phyloP scores from a whole-genome alignment of 37 sponge, comb jelly and placozoan genomes.

The Chondrilla cf. caribensis region DNA sequence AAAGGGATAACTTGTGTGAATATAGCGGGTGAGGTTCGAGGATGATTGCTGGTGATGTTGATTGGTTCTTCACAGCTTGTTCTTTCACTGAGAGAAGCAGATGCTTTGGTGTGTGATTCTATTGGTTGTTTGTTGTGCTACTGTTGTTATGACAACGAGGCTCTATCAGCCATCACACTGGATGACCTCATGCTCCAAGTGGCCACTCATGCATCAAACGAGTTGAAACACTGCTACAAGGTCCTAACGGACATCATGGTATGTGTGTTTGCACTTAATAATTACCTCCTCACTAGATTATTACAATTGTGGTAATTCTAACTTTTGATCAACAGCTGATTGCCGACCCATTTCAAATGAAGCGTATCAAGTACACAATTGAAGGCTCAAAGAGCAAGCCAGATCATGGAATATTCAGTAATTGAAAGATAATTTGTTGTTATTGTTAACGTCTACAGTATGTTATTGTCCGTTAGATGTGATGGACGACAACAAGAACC shows the following conservation, averaged over 20 bases:
- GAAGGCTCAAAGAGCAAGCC: slow-evolving; percentile 58
- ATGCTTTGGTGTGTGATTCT: slow-evolving; percentile 43
- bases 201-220: slow-evolving; percentile 41
- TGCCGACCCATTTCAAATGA: slow-evolving; percentile 54
- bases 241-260: slow-evolving; percentile 69
- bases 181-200: slow-evolving; percentile 59
- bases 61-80: slow-evolving; percentile 51
- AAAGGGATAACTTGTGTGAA: no score
- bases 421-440: slow-evolving; percentile 31
- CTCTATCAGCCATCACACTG: slow-evolving; percentile 62
- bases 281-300: no score
- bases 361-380: slow-evolving; percentile 64
- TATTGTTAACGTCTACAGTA: background rate
- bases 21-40: no score
- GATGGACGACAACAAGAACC: slow-evolving; percentile 46
- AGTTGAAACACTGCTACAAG: slow-evolving; percentile 54
- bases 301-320: no score
- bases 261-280: background rate
- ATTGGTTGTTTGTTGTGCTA: slow-evolving; percentile 59
- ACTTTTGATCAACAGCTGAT: slow-evolving; percentile 52
- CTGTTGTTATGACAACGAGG: slow-evolving; percentile 73
- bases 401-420: slow-evolving; percentile 49
- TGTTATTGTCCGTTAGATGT: slow-evolving; percentile 26
- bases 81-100: slow-evolving; percentile 56
- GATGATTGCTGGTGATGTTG: no score